Evolutionary conservation across 2,888 invertebrate genomes (phyloP), one percentile per base, ranked within the genome.

Genomic region (Erannis defoliaria): DNA sequence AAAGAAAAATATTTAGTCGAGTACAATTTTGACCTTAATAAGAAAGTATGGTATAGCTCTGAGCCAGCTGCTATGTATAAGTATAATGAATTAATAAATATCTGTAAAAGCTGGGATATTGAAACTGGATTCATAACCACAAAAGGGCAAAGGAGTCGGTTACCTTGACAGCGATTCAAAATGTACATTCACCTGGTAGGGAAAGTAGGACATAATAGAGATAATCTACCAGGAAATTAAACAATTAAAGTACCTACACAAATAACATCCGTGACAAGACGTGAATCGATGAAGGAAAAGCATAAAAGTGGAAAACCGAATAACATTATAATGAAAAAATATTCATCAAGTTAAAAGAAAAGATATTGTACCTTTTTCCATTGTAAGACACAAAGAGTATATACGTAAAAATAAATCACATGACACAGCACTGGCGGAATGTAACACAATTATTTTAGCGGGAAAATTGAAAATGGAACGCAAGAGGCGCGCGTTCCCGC

Each of bases 281-380:
- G 12, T 0, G 5, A 6, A 12, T 23, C n/a, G 6, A 3, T n/a
- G 5, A 23, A 42, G n/a, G 2, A n/a, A 3, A 42, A 23, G 10
- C 37, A 18, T 4, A 10, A 18, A 38, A 18, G 8, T 18, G 0
- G 12, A 10, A n/a, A n/a, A 33, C 2, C 12, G 1, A 33, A 38
- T 9, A 5, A 1, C 5, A 40, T 18, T 12, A 23, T 2, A 45
- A 14, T 16, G 9, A 43, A 10, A 19, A 42, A 42, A 21, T 42
- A 5, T 10, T 18, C 8, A 16, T 8, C 38, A 38, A 19, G 2
- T 14, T 14, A 26, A 45, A n/a, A 45, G 16, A 9, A 37, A 48
- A 56, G 12, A 59, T 68, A 61, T 66, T 72, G 59, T 73, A 84
- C 84, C 84, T 64, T 70, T 67, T 46, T 75, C 72, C 82, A 84